A percentile compares a stretch with the other conserved stretches of the same genome.
phyloP scores from a whole-genome alignment of 2,797 vertebrate species.

The Staurois parvus region DNA sequence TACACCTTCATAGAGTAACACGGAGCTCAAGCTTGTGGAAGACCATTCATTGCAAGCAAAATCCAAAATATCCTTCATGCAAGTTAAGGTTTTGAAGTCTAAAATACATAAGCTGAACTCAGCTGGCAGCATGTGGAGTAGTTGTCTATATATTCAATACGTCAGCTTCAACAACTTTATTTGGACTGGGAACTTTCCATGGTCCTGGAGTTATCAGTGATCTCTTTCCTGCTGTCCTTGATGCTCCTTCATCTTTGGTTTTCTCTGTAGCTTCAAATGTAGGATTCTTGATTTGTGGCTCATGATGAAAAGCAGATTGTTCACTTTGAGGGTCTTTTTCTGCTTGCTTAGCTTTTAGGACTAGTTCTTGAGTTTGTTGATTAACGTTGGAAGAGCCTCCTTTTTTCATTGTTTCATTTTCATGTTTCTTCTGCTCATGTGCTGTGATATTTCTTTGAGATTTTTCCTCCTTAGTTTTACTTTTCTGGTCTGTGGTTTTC shows the following conservation, averaged over 20 bases:
- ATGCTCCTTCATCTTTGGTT: conserved; percentile 71
- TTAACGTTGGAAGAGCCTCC: conserved; percentile 61
- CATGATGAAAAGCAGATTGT: conserved; percentile 62
- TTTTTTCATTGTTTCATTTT: conserved; percentile 67
- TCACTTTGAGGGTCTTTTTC: conserved; percentile 68
- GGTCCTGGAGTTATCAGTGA: conserved; percentile 88
- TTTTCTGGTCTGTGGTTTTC: conserved; percentile 61
- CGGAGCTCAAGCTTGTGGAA: conserved; percentile 61
- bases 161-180: conserved; percentile 74
- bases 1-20: conserved; percentile 57
- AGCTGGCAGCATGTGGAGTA: conserved; percentile 19
- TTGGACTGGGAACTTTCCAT: conserved; percentile 90
- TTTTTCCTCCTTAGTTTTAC: conserved; percentile 45
- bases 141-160: conserved; percentile 34
- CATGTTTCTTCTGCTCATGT: conserved; percentile 68
- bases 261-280: conserved; percentile 69
- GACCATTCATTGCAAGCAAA: conserved; percentile 57
- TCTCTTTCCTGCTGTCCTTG: conserved; percentile 76
- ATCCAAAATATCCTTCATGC: conserved; percentile 72
- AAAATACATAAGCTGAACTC: neutral
- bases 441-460: conserved; percentile 66
- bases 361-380: conserved; percentile 42
- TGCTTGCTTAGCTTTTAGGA: conserved; percentile 67
- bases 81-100: conserved; percentile 17
- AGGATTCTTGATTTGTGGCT: conserved; percentile 62